A percentile compares a stretch with the other conserved stretches of the same genome.
Conservation (phyloP, 2,113 vertebrate species). For the Philantomba maxwellii region DNA sequence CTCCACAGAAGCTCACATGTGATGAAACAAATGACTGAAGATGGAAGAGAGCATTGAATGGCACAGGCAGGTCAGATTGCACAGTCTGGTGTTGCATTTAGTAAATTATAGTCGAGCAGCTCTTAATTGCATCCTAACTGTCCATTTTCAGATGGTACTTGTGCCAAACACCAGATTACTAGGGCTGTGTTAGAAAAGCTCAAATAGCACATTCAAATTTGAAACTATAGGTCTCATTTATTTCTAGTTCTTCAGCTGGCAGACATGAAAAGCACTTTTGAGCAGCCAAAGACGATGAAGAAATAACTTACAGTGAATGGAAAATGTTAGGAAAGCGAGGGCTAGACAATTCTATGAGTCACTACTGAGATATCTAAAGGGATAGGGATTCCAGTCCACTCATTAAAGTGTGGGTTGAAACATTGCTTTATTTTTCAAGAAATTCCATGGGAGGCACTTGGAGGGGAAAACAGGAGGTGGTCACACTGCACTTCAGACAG, state of each 20-base stretch:
- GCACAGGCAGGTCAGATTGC: background rate
- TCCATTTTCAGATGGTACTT: background rate
- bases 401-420: slow-evolving; percentile 76
- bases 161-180: slow-evolving; percentile 32
- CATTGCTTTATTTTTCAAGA: slow-evolving; percentile 79
- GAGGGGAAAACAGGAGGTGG: slow-evolving; percentile 65
- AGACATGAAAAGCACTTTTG: slow-evolving; percentile 53
- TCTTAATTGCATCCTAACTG: background rate
- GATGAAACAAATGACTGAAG: slow-evolving; percentile 10
- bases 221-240: slow-evolving; percentile 50
- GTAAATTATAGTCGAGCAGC: slow-evolving; percentile 3
- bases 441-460: slow-evolving; percentile 75
- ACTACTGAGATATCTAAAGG: slow-evolving; percentile 76
- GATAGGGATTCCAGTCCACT: slow-evolving; percentile 73
- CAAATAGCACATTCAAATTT: slow-evolving; percentile 27
- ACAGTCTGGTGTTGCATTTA: background rate
- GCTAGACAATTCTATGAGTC: slow-evolving; percentile 78
- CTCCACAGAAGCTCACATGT: background rate
- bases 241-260: slow-evolving; percentile 47
- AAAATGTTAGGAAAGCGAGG: slow-evolving; percentile 73
- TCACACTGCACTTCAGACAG: slow-evolving; percentile 37
- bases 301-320: slow-evolving; percentile 64
- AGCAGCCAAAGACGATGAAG: slow-evolving; percentile 53
- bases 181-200: background rate
- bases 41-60: background rate